Evolutionary conservation across 2,113 vertebrate genomes (phyloP), one percentile per base, ranked within the genome.

Genomic region (Lasiurus cinereus): DNA sequence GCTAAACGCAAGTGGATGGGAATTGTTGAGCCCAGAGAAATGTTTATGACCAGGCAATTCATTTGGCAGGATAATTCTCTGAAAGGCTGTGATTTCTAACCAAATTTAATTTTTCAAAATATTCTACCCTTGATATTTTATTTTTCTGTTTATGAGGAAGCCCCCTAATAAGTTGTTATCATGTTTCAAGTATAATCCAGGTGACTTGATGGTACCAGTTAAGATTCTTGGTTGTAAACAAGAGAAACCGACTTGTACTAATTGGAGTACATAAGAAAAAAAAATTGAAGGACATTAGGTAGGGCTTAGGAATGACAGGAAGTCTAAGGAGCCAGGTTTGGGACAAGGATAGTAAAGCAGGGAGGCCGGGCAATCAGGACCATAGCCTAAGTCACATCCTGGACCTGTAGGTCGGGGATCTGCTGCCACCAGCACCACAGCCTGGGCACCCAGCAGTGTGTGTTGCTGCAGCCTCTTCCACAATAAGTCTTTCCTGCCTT

Each of bases 101-200:
- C 24, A 56, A 73, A 87, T 69, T 88, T 92, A 74, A 70, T 48
- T 56, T 95, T 93, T 43, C n/a, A 73, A 86, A 86, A 36, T 82
- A 74, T 84, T 79, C 59, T 39, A 24, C 33, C 54, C 46, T n/a
- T 93, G 46, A 16, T 39, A 8, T 95, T 67, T 89, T 36, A 50
- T 50, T 86, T 94, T 95, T 86, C 48, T 50, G 21, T 46, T 74
- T 69, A 64, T 79, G n/a, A 87, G 43, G 21, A 96, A 88, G 46
- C 88, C 8, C 29, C 18, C 22, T 10, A 14, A 33, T 12, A 88
- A 74, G 6, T 70, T 54, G 52, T 54, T 66, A 15, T 79, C 8
- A 54, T 83, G 8, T 69, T 74, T 90, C n/a, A 56, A 27, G 21
- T 52, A 19, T 64, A 64, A 94, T 48, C 16, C 33, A 59, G 59